Evolutionary conservation across 2,113 vertebrate genomes (phyloP).

Genomic region (Morphnarchus princeps): DNA sequence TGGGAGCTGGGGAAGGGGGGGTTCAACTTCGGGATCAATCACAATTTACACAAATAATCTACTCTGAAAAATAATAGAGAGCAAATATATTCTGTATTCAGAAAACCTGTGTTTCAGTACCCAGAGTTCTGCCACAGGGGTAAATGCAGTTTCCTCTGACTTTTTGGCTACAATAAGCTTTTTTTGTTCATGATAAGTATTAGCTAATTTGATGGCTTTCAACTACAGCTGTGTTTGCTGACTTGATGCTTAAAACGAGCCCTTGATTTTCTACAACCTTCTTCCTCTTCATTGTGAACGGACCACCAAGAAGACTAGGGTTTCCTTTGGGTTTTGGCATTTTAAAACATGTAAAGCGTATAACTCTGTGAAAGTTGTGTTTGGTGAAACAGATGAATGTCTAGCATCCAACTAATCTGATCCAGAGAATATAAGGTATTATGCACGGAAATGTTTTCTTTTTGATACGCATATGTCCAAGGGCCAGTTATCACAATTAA

Average conservation of each 20-base stretch:
- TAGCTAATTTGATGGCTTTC: not conserved
- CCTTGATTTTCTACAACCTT: not conserved
- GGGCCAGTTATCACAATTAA: not conserved
- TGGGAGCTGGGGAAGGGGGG: not conserved
- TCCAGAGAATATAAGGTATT: not conserved
- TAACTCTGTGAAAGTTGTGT: not conserved
- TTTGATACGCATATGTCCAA: not conserved
- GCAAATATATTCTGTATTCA: not conserved
- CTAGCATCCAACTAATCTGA: not conserved
- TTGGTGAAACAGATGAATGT: not conserved
- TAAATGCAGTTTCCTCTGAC: not conserved
- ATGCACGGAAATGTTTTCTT: not conserved
- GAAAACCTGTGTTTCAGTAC: not conserved
- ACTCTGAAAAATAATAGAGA: not conserved
- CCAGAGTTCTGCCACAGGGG: not conserved
- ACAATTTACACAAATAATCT: not conserved
- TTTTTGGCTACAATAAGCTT: not conserved
- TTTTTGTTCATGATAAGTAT: not conserved
- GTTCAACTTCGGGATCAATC: not conserved
- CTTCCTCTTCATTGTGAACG: not conserved
- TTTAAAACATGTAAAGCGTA: not conserved
- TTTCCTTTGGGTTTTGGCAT: not conserved
- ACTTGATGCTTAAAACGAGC: not conserved
- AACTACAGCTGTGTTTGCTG: not conserved
- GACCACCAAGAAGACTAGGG: not conserved